Base-by-base conservation (phyloP, 35 echinoderm and acorn worm genomes). In the Diadema setosum region DNA sequence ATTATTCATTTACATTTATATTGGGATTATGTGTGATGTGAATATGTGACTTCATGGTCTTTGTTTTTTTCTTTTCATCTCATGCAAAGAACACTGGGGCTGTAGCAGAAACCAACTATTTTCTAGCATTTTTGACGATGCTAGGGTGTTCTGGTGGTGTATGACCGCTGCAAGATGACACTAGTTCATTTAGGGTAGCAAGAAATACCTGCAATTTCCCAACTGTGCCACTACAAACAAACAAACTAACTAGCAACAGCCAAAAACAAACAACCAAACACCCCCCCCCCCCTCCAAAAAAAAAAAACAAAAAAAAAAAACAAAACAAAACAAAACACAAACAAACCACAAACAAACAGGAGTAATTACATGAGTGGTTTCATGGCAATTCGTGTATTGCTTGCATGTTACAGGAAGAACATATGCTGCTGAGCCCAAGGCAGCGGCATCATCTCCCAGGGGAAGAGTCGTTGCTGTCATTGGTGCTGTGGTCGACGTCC, bases 401-500 rank as follows among this genome's bases (percentile, higher is more conserved):
- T 39, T 42, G 83, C 18, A 21, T 30, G 65, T 23, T 75, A 55
- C 45, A 98, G 96, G 70, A 88, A 87, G 96, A 41, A 75, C 87
- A 25, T 94, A 94, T 92, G 96, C 89, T 57, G 96, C 96, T 44
- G 96, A 98, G 80, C 81, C 88, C 34, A 84, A 91, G 81, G 64
- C 89, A 43, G 41, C 84, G 45, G 88, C 91, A 70, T 15, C 75
- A n/a, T 18, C 83, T 25, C 70, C 92, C 59, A 57, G 84, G 14
- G 96, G 96, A 27, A 83, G 63, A 63, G 83, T 98, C 26, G 90
- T 98, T 29, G 89, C 96, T 75, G 96, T 98, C 64, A 98, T 98
- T 84, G 96, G 96, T 87, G 96, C 96, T 39, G 96, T 98, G 5
- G 96, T 98, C 24, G 96, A 98, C 76, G 96, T 98, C 20, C 96